Evolutionary conservation across 2,797 vertebrate genomes (phyloP), one percentile per base, ranked within the genome.

Genomic region (Crypturellus tataupa): DNA sequence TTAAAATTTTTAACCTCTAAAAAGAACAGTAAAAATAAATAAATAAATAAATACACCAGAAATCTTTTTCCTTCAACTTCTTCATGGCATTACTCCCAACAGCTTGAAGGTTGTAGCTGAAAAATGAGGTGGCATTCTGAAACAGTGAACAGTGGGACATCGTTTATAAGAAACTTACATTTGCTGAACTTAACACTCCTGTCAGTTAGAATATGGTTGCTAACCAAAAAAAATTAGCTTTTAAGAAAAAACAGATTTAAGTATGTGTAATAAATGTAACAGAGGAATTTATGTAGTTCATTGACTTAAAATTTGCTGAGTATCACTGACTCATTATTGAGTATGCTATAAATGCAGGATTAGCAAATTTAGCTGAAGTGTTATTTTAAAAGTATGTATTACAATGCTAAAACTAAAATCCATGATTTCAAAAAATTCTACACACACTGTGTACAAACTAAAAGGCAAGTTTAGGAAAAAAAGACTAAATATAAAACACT

Each of bases 1-100:
- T 92, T 81, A 89, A 85, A 94, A 85, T 94, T 83, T 92, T 89
- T 95, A 51, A 81, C 19, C 5, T 77, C 85, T 53, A 18, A 91
- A 81, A 51, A 12, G 4, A 92, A 81, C 64, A 64, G 56, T 77
- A 88, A 90, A 59, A 76, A 9, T 84, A 76, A 92, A 64, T 53
- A n/a, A n/a, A n/a, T n/a, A n/a, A n/a, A n/a, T 42, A 42, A 42
- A 42, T 42, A 33, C 0, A 2, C 20, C 62, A 81, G 59, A 83
- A 77, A 16, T 59, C 39, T n/a, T 31, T 33, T 85, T 27, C 1
- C 0, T 25, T 86, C 81, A 10, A 19, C 55, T 51, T 87, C 63
- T 63, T n/a, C 67, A 12, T 79, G 89, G 89, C 91, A 56, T 11
- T 0, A 8, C 6, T 88, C 89, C 89, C 73, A 76, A 6, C 46